Evolutionary conservation across 2,797 vertebrate species (phyloP).

Genomic region (Silurus aristotelis): DNA sequence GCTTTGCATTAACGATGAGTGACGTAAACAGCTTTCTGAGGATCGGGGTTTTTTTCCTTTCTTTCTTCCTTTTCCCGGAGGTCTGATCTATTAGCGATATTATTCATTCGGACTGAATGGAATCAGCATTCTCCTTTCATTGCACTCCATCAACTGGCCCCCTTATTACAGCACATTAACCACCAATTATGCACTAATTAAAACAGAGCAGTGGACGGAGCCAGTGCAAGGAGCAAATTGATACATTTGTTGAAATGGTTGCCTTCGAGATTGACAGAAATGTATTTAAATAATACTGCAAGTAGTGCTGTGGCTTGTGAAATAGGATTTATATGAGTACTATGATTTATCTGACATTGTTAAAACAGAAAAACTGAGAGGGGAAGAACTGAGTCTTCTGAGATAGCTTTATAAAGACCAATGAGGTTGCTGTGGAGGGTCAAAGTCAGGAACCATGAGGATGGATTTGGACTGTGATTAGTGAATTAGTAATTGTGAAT

Average conservation of each 20-base stretch:
- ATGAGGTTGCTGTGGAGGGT: too few species aligned
- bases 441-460: too few species aligned
- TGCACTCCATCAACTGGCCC: constrained; percentile 59
- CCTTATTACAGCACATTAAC: constrained; percentile 66
- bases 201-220: constrained; percentile 66
- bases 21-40: constrained; percentile 66
- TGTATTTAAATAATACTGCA: constrained; percentile 59
- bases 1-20: constrained; percentile 67
- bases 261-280: constrained; percentile 60
- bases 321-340: constrained; percentile 12
- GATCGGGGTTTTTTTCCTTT: constrained; percentile 53
- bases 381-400: too few species aligned
- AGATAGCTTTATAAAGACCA: too few species aligned
- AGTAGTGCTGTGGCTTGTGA: not conserved
- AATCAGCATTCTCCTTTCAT: constrained; percentile 62
- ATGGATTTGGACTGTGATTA: too few species aligned
- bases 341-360: constrained; percentile 11
- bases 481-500: too few species aligned
- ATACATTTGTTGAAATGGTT: constrained; percentile 64
- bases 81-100: constrained; percentile 68
- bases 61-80: constrained; percentile 52
- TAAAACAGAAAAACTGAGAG: not conserved
- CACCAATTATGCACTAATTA: constrained; percentile 73
- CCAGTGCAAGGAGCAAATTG: constrained; percentile 61
- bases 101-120: constrained; percentile 64